Base-by-base conservation (phyloP, 2,797 vertebrate genomes). In the Anableps anableps region DNA sequence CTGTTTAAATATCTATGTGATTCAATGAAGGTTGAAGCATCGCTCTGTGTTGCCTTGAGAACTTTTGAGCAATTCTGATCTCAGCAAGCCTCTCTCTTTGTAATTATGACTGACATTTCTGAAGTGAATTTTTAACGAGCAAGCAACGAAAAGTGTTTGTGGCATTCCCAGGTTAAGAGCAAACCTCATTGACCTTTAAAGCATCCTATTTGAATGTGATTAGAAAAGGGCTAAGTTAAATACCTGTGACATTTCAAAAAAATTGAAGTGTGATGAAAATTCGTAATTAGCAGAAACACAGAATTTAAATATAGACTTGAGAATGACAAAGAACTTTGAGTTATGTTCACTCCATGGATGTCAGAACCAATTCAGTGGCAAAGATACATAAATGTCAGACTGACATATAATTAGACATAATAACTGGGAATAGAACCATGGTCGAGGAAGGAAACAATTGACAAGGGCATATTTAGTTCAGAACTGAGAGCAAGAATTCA, bases 161-260 rank as follows among this genome's bases (percentile, higher is more conserved):
- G 47, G 78, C 77, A 60, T 88, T 89, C n/a, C 55, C 80, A 70
- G 89, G 83, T 92, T 91, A 88, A 86, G 88, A 78, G 87, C 85
- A 79, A 73, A 70, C 86, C 83, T 91, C 88, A 48, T 84, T 91
- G 92, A 94, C 93, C 91, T 93, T 94, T 93, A 83, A 51, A 74
- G 84, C 72, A 60, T 78, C 77, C 53, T 82, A 83, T 92, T 91
- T 89, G 85, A 92, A 89, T 91, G 66, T 92, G 88, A 93, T 94
- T 92, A 89, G 75, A 85, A 91, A 89, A 85, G 86, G 76, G 79
- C 76, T 78, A 72, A 83, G 85, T 90, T 92, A 93, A 94, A 92
- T 93, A 93, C 86, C 89, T 92, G 88, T 95, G 94, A 95, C 94
- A 95, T 94, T 95, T 94, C 14, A 83, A 83, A 88, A 90, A 82